phyloP scores from a whole-genome alignment of 2,888 invertebrate species.

The Ephialtes manifestator region DNA sequence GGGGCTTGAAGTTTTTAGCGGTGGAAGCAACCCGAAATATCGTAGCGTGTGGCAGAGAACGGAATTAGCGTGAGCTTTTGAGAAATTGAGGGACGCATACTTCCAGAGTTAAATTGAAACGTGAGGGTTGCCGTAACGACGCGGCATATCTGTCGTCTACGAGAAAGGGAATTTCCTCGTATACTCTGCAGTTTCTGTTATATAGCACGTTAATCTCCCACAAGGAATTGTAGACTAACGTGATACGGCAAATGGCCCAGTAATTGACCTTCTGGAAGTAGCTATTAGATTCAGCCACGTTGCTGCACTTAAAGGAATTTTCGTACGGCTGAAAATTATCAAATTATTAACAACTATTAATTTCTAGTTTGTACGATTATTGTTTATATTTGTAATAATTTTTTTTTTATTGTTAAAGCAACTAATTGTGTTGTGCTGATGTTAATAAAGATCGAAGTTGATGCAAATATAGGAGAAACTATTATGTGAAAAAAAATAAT shows the following conservation, averaged over 20 bases:
- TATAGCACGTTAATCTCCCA: slow-evolving; percentile 5
- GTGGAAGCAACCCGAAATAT: neutral
- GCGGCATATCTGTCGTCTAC: neutral
- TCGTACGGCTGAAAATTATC: too few relatives aligned
- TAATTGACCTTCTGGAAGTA: neutral
- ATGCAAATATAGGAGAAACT: too few relatives aligned
- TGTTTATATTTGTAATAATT: too few relatives aligned
- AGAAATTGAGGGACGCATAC: slow-evolving; percentile 54
- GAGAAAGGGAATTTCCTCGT: neutral
- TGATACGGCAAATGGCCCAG: neutral
- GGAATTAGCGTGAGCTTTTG: slow-evolving; percentile 52
- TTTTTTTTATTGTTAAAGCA: too few relatives aligned
- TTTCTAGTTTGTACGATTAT: too few relatives aligned
- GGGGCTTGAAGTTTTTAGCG: slow-evolving; percentile 43
- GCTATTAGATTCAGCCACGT: neutral
- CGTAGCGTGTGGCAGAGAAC: neutral
- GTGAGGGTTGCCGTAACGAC: slow-evolving; percentile 1
- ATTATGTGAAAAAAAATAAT: neutral
- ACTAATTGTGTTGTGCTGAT: too few relatives aligned
- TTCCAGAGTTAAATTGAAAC: slow-evolving; percentile 45
- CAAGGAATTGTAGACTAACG: neutral
- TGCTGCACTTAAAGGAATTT: neutral
- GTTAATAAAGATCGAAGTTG: too few relatives aligned
- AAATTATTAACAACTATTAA: too few relatives aligned
- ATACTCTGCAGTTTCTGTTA: neutral